Evolutionary conservation across 1,140 invertebrate species (phyloP).

Genomic region (Neuroterus valhalla): DNA sequence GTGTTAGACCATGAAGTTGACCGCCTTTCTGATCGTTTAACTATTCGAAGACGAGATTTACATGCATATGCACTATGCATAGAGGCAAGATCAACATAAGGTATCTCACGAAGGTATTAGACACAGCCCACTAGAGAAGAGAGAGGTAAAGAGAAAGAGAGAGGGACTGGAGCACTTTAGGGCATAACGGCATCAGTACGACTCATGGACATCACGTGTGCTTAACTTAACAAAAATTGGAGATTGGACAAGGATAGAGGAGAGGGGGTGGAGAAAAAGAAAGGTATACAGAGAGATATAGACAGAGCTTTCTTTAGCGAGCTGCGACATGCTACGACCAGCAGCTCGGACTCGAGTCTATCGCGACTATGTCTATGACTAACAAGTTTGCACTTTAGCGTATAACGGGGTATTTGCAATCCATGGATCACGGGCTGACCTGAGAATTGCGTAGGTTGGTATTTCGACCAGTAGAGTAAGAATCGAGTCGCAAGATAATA

Average conservation of each 20-base stretch:
- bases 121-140: slow-evolving; percentile 24
- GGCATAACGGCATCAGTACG: slow-evolving; percentile 68
- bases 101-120: slow-evolving; percentile 18
- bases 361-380: slow-evolving; percentile 54
- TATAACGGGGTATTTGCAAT: slow-evolving; percentile 69
- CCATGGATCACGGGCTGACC: slow-evolving; percentile 72
- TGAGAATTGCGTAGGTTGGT: slow-evolving; percentile 67
- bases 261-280: slow-evolving; percentile 18
- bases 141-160: slow-evolving; percentile 29
- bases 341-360: slow-evolving; percentile 54
- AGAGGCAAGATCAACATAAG: slow-evolving; percentile 11
- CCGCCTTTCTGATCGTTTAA: background rate
- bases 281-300: slow-evolving; percentile 40
- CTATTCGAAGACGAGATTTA: slow-evolving; percentile 13
- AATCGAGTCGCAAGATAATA: background rate
- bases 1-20: slow-evolving; percentile 3
- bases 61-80: slow-evolving; percentile 25
- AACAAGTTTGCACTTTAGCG: slow-evolving; percentile 74
- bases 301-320: slow-evolving; percentile 41
- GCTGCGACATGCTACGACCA: slow-evolving; percentile 40
- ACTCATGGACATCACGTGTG: slow-evolving; percentile 55
- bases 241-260: slow-evolving; percentile 26
- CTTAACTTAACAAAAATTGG: background rate
- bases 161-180: slow-evolving; percentile 64
- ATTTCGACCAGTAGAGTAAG: background rate